phyloP scores from a whole-genome alignment of 2,797 vertebrate genomes.

The Myiotriccus ornatus region DNA sequence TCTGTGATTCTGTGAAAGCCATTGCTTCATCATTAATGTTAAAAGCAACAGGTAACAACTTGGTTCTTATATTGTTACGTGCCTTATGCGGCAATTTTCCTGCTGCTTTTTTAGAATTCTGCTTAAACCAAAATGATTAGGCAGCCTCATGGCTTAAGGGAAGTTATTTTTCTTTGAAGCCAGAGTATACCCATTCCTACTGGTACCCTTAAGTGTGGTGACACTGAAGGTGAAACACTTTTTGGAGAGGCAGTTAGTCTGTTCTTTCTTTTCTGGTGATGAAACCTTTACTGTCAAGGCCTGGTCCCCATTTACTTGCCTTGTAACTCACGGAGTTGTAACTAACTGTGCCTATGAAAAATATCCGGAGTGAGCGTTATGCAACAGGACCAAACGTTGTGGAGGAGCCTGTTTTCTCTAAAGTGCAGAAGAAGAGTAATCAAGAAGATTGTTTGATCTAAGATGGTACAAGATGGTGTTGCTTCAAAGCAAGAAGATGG shows the following conservation, averaged over 20 bases:
- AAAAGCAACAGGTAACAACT: not conserved
- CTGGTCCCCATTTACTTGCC: not conserved
- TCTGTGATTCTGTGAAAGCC: not conserved
- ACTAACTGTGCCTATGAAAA: not conserved
- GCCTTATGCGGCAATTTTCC: not conserved
- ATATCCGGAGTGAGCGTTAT: not conserved
- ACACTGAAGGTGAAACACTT: not conserved
- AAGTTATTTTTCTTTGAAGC: not conserved
- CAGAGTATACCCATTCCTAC: not conserved
- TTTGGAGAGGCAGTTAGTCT: not conserved
- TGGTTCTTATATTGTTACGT: not conserved
- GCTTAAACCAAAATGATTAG: not conserved
- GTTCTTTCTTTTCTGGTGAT: not conserved
- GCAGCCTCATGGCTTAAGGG: not conserved
- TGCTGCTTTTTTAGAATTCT: not conserved
- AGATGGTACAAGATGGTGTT: not conserved
- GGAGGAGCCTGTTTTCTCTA: not conserved
- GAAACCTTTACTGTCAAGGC: not conserved
- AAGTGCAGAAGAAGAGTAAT: not conserved
- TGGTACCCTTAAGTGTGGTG: not conserved
- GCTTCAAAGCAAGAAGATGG: not conserved
- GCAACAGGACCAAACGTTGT: accelerated
- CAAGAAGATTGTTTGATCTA: not conserved
- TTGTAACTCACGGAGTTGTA: not conserved
- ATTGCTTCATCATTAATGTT: not conserved